A percentile compares a stretch with the other conserved stretches of the same genome.
phyloP scores from a whole-genome alignment of 1,140 invertebrate genomes.

The Orius insidiosus region DNA sequence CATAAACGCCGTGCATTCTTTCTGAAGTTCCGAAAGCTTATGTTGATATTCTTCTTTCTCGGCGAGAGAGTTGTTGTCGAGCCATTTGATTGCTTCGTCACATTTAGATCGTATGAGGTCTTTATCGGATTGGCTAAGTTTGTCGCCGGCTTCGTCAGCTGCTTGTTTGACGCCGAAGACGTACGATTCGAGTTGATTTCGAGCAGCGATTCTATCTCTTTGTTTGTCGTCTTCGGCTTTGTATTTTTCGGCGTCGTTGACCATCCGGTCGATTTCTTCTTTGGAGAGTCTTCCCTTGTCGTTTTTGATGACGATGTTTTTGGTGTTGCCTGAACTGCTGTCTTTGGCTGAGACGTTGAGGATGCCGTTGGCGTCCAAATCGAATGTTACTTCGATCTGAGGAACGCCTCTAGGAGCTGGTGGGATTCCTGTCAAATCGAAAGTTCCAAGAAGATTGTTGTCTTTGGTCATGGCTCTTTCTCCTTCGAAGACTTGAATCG shows the following conservation, averaged over 20 bases:
- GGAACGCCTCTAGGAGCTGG: conserved; percentile 65
- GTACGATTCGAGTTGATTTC: conserved; percentile 69
- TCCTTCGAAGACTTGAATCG: conserved; percentile 63
- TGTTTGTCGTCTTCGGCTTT: conserved; percentile 34
- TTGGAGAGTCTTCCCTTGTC: conserved; percentile 81
- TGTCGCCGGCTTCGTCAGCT: conserved; percentile 7
- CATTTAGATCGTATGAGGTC: conserved; percentile 30
- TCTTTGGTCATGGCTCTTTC: conserved; percentile 63
- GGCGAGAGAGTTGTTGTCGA: conserved; percentile 41
- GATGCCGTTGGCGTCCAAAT: conserved; percentile 65
- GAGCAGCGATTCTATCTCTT: conserved; percentile 41
- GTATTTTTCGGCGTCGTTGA: conserved; percentile 48
- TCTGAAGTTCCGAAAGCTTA: conserved; percentile 33
- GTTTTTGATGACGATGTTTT: conserved; percentile 75
- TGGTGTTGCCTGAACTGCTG: conserved; percentile 52
- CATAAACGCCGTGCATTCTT: conserved; percentile 33
- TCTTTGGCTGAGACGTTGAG: conserved; percentile 64
- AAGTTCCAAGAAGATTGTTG: conserved; percentile 60
- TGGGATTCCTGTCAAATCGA: conserved; percentile 60
- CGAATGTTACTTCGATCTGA: conserved; percentile 59
- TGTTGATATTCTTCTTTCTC: conserved; percentile 44
- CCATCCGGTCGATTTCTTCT: conserved; percentile 83
- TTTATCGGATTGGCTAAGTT: conserved; percentile 19
- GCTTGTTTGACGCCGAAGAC: conserved; percentile 56
- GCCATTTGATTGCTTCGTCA: conserved; percentile 34